phyloP scores from a whole-genome alignment of 2,113 vertebrate species.

The Phyllostomus hastatus region DNA sequence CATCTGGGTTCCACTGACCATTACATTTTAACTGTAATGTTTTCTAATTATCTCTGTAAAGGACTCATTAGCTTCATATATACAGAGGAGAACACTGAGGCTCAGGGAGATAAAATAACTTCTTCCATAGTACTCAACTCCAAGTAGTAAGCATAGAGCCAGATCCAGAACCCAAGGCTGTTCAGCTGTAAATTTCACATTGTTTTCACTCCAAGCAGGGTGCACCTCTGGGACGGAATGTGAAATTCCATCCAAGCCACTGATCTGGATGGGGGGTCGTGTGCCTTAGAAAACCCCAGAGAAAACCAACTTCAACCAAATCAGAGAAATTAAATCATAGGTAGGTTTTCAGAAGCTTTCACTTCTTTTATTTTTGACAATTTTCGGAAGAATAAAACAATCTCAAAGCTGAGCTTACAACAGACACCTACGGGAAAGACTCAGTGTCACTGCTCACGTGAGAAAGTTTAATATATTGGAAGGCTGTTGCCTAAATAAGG shows the following conservation, averaged over 20 bases:
- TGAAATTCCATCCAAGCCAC: too few relatives aligned
- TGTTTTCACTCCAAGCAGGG: background rate
- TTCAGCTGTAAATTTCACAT: background rate
- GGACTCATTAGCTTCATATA: background rate
- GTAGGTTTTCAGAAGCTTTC: background rate
- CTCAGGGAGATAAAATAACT: background rate
- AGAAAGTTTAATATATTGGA: background rate
- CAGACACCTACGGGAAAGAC: rapidly evolving
- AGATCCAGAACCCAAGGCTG: background rate
- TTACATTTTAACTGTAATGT: background rate
- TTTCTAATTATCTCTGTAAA: background rate
- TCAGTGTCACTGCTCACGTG: background rate
- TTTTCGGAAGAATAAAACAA: background rate
- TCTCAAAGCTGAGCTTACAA: background rate
- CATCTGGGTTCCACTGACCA: too few relatives aligned
- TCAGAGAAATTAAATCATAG: background rate
- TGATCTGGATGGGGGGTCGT: rapidly evolving
- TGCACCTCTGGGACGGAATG: background rate
- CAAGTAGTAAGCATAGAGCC: background rate
- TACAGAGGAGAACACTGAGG: background rate
- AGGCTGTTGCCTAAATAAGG: background rate
- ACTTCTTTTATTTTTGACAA: background rate
- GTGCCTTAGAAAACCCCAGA: background rate
- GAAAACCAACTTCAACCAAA: background rate
- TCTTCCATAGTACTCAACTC: background rate